Percentiles rank a stretch among this genome's conserved stretches.
Evolutionary conservation across 2,888 invertebrate species (phyloP).

Genomic region (Diarsia mendica): DNA sequence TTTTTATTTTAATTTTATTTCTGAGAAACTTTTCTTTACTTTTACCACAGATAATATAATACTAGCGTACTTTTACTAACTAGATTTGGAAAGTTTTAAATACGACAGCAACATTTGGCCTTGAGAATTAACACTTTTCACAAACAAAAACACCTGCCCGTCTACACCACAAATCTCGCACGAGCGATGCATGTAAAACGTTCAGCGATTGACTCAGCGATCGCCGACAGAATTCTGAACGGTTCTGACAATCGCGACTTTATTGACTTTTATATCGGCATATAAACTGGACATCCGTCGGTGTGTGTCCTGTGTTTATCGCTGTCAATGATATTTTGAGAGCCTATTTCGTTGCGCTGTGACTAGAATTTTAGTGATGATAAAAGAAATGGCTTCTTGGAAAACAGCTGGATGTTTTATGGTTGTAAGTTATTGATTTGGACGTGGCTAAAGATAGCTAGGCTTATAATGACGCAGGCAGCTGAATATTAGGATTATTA

Average conservation of each 20-base stretch:
- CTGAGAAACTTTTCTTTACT: no score
- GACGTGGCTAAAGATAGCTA: not conserved
- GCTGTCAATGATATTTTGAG: conserved; percentile 51
- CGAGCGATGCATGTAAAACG: conserved; percentile 74
- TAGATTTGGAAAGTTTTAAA: no score
- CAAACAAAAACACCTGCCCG: conserved; percentile 46
- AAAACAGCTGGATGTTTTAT: not conserved
- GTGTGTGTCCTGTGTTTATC: conserved; percentile 57
- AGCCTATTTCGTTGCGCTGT: conserved; percentile 34
- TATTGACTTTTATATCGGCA: conserved; percentile 71
- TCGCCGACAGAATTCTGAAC: conserved; percentile 72
- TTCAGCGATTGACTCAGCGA: conserved; percentile 70
- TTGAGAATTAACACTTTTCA: not conserved
- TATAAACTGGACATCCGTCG: conserved; percentile 63
- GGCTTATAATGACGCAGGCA: not conserved
- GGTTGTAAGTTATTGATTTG: not conserved
- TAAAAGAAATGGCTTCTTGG: not conserved
- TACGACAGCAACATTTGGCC: not conserved
- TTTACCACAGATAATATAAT: no score
- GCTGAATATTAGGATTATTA: no score
- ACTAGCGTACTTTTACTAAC: no score
- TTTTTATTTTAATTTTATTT: no score
- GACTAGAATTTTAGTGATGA: conserved; percentile 19
- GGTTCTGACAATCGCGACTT: conserved; percentile 68
- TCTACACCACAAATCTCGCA: conserved; percentile 55